These are phyloP conservation scores for Latrodectus geometricus DNA, from an alignment of 1,140 invertebrate genomes.

Conservation along the genomic window DNA sequence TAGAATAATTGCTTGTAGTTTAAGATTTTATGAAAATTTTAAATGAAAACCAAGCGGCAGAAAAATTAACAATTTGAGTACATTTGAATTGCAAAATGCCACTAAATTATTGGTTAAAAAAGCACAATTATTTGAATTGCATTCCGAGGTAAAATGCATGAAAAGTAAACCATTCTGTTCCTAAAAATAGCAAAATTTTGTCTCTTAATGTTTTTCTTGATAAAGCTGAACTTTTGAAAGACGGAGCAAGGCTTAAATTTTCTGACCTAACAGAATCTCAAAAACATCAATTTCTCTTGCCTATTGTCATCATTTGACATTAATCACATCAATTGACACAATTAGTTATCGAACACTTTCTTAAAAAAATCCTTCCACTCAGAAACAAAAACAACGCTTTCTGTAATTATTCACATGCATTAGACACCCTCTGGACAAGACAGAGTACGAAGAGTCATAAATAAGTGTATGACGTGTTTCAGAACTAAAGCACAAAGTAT, in stretches of 20 bases:
- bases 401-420: neutral
- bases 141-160: neutral
- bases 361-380: conserved; percentile 5
- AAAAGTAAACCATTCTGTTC: neutral
- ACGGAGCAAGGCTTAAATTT: neutral
- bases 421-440: neutral
- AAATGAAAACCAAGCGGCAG: neutral
- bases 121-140: neutral
- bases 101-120: neutral
- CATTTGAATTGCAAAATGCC: neutral
- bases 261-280: neutral
- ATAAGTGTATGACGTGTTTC: conserved; percentile 14
- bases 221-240: neutral
- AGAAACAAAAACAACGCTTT: neutral
- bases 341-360: neutral
- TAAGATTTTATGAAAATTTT: conserved; percentile 8
- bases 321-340: neutral
- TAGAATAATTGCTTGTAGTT: neutral
- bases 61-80: neutral
- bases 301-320: too few species aligned
- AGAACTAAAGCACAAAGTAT: too few species aligned
- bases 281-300: conserved; percentile 10
- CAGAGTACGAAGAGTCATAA: neutral
- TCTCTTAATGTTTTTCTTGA: conserved; percentile 1
- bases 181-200: neutral